Evolutionary conservation across 2,888 invertebrate species (phyloP).

Genomic region (Dryadula phaetusa): DNA sequence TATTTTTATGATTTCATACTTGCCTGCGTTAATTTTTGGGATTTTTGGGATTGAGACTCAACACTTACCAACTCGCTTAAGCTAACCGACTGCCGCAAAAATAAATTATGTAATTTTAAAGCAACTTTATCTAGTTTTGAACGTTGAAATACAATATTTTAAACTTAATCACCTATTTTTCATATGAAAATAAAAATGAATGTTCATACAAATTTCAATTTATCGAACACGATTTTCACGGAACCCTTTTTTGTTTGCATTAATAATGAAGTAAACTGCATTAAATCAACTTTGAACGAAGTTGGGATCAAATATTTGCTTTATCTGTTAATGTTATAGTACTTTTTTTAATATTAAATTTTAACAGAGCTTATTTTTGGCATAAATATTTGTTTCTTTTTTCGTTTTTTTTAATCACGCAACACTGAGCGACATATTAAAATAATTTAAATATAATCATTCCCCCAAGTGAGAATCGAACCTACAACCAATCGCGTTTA

Average conservation of each 20-base stretch:
- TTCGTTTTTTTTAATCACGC: too few species aligned
- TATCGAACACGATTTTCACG: constrained; percentile 27
- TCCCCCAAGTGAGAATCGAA: too few species aligned
- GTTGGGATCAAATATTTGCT: not conserved
- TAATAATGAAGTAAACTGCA: constrained; percentile 30
- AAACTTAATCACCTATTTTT: not conserved
- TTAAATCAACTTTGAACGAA: constrained; percentile 31
- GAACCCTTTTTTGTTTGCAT: constrained; percentile 28
- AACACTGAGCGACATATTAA: too few species aligned
- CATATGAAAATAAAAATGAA: not conserved
- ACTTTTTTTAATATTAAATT: constrained; percentile 7
- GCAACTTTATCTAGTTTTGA: not conserved
- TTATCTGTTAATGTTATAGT: constrained; percentile 16
- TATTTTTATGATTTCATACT: too few species aligned
- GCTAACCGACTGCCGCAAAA: too few species aligned
- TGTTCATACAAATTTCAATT: constrained; percentile 1
- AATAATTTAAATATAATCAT: too few species aligned
- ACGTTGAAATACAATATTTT: not conserved
- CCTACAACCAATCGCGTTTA: too few species aligned
- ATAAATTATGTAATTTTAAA: not conserved
- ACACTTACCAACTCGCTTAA: too few species aligned
- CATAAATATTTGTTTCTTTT: not conserved
- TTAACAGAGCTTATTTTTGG: not conserved
- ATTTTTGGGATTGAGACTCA: too few species aligned
- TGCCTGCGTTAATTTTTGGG: too few species aligned